Evolutionary conservation across 2,888 invertebrate species (phyloP).

Genomic region (Tachystola acroxantha): DNA sequence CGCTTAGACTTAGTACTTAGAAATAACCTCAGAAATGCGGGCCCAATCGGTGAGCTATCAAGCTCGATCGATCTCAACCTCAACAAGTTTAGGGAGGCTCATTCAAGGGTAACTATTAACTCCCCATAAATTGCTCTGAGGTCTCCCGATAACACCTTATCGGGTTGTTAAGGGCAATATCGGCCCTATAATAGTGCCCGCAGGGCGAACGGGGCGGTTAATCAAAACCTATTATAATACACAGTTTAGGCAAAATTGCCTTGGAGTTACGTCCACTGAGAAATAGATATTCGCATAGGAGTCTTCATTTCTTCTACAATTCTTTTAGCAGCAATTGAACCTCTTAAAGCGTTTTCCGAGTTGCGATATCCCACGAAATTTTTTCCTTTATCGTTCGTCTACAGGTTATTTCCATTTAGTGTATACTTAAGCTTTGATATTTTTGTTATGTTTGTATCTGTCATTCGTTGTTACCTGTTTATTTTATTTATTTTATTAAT

Average conservation of each 20-base stretch:
- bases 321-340: no score
- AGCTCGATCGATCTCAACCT: slow-evolving; percentile 5
- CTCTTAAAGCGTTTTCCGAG: no score
- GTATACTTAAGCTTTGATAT: no score
- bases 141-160: slow-evolving; percentile 66
- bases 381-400: no score
- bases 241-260: slow-evolving; percentile 14
- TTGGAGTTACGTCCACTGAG: background rate
- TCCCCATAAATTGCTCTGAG: slow-evolving; percentile 59
- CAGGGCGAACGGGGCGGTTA: slow-evolving; percentile 45
- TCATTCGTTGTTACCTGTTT: no score
- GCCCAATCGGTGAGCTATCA: background rate
- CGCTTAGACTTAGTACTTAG: no score
- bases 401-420: no score
- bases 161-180: slow-evolving; percentile 65
- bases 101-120: slow-evolving; percentile 63
- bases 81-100: slow-evolving; percentile 9
- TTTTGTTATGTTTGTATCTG: no score
- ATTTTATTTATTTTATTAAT: no score
- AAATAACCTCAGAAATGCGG: background rate
- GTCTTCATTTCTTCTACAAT: no score
- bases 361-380: no score
- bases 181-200: slow-evolving; percentile 58
- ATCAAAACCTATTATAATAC: slow-evolving; percentile 54
- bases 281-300: no score